These are phyloP conservation scores for Pangasius larnaudii DNA, from an alignment of 2,797 vertebrate species.

Conservation along the genomic window DNA sequence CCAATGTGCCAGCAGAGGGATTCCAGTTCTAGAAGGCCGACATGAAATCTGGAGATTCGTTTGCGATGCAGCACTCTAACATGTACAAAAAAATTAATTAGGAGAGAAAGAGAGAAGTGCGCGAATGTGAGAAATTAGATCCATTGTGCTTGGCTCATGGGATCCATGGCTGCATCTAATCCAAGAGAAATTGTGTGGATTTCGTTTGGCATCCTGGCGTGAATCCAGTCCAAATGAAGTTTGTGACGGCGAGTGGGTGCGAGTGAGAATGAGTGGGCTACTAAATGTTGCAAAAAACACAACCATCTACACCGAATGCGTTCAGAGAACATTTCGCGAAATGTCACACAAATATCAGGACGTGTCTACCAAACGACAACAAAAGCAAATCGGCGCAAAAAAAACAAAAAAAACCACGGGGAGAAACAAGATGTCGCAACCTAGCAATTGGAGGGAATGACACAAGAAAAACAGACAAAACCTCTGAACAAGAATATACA, in stretches of 20 bases:
- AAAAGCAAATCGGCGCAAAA: slow-evolving; percentile 61
- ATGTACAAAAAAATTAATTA: slow-evolving; percentile 73
- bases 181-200: slow-evolving; percentile 97
- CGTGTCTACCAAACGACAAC: slow-evolving; percentile 79
- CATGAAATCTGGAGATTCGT: slow-evolving; percentile 87
- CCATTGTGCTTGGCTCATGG: slow-evolving; percentile 99
- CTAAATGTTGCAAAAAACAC: slow-evolving; percentile 87
- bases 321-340: slow-evolving; percentile 86
- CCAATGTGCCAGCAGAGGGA: slow-evolving; percentile 98
- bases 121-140: slow-evolving; percentile 93
- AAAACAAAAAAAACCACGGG: slow-evolving; percentile 62
- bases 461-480: slow-evolving; percentile 53
- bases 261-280: slow-evolving; percentile 99
- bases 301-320: slow-evolving; percentile 92
- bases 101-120: slow-evolving; percentile 76
- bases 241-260: slow-evolving; percentile 99
- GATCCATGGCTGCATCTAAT: slow-evolving; percentile 99
- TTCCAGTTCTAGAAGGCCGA: slow-evolving; percentile 97
- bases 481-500: slow-evolving; percentile 56
- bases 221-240: slow-evolving; percentile 96
- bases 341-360: slow-evolving; percentile 82
- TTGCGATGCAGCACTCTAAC: slow-evolving; percentile 98
- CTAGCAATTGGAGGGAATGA: slow-evolving; percentile 78
- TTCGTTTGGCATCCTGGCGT: slow-evolving; percentile 95
- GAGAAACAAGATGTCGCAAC: slow-evolving; percentile 79